These are phyloP conservation scores for Kudoa iwatai DNA, from an alignment of 30 jellyfish, hydroid and myxozoan species.

Conservation along the genomic window DNA sequence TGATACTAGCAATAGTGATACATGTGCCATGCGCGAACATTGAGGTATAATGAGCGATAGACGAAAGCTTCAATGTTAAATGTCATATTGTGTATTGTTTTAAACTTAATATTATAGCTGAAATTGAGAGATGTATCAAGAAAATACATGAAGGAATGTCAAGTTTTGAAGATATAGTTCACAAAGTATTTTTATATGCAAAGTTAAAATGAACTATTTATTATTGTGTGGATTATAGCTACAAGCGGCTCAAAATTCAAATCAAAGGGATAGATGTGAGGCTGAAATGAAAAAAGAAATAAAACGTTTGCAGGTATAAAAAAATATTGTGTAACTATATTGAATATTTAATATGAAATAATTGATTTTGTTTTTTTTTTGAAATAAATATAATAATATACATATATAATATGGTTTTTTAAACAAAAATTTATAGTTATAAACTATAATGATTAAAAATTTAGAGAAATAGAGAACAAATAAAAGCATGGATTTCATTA, in stretches of 20 bases:
- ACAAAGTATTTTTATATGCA: constrained; percentile 10
- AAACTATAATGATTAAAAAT: background rate
- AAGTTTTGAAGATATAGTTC: constrained; percentile 84
- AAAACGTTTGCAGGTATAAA: constrained; percentile 48
- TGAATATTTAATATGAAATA: too few relatives aligned
- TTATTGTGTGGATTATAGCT: constrained; percentile 5
- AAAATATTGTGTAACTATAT: background rate
- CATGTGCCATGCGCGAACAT: too few relatives aligned
- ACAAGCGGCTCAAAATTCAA: constrained; percentile 56
- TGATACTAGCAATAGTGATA: too few relatives aligned
- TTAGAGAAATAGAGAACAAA: constrained; percentile 44
- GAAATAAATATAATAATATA: too few relatives aligned
- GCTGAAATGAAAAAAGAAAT: constrained; percentile 77
- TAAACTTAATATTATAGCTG: too few relatives aligned
- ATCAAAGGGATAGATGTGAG: constrained; percentile 74
- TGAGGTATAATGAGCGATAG: too few relatives aligned
- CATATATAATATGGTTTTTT: too few relatives aligned
- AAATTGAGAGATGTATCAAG: constrained; percentile 55
- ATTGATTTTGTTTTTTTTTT: too few relatives aligned
- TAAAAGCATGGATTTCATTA: constrained; percentile 78
- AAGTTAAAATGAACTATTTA: background rate
- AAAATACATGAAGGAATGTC: constrained; percentile 80
- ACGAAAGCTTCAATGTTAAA: too few relatives aligned
- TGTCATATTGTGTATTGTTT: too few relatives aligned
- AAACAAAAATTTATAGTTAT: too few relatives aligned